A percentile compares a stretch with the other conserved stretches of the same genome.
phyloP scores from a whole-genome alignment of 2,113 vertebrate species.

The Eulemur macaco region DNA sequence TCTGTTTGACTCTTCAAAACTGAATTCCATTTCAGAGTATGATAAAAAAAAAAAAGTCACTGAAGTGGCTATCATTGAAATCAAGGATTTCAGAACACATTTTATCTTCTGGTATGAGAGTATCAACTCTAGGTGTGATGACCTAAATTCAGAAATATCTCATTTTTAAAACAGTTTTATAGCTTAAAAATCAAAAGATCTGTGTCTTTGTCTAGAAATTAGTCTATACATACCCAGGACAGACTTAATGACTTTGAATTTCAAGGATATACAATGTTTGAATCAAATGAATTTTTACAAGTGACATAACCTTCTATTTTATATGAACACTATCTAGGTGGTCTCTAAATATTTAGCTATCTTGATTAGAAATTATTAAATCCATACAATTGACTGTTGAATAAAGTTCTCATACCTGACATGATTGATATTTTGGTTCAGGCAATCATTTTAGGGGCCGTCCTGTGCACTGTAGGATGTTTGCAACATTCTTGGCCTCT shows the following conservation, averaged over 20 bases:
- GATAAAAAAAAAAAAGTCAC: not conserved
- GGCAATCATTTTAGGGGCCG: not conserved
- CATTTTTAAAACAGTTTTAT: not conserved
- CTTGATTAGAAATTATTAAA: not conserved
- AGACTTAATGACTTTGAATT: not conserved
- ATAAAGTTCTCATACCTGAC: not conserved
- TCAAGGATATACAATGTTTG: not conserved
- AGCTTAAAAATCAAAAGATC: not conserved
- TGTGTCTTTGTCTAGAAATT: not conserved
- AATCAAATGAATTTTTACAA: conserved; percentile 5
- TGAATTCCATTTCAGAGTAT: conserved; percentile 16
- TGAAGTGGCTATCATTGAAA: not conserved
- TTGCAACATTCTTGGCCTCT: not conserved
- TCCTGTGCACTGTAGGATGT: not conserved
- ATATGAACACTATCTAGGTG: not conserved
- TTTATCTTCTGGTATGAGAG: conserved; percentile 26
- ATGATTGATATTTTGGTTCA: not conserved
- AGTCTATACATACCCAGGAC: not conserved
- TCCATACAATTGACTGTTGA: not conserved
- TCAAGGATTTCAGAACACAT: conserved; percentile 44
- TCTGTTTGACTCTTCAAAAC: conserved; percentile 4
- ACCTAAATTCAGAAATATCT: not conserved
- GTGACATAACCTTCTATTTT: not conserved
- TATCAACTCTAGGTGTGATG: not conserved
- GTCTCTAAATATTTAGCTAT: not conserved